Evolutionary conservation across 2,888 invertebrate species (phyloP).

Genomic region (Acrobeloides nanus): DNA sequence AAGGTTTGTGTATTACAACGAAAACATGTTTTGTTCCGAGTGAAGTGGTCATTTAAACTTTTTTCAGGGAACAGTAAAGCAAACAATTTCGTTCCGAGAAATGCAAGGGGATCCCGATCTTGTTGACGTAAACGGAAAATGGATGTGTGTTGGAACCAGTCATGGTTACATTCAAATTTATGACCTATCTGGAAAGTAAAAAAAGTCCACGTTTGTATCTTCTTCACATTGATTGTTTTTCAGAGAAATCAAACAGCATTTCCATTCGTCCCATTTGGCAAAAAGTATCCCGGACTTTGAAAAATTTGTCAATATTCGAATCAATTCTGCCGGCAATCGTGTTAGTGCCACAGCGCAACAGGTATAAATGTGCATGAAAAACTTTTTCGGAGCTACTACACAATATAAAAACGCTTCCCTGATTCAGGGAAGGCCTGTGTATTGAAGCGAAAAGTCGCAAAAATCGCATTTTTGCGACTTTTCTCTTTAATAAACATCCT

Average conservation of each 20-base stretch:
- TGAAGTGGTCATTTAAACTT: slow-evolving; percentile 6
- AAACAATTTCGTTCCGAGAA: slow-evolving; percentile 60
- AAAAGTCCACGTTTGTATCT: too few relatives aligned
- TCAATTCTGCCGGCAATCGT: slow-evolving; percentile 37
- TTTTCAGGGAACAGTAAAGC: slow-evolving; percentile 52
- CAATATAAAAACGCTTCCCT: too few relatives aligned
- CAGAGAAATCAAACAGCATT: slow-evolving; percentile 74
- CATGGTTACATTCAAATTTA: slow-evolving; percentile 81
- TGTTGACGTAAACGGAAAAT: slow-evolving; percentile 73
- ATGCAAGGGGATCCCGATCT: slow-evolving; percentile 79
- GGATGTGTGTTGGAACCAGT: slow-evolving; percentile 76
- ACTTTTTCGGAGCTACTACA: not conserved
- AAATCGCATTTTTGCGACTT: too few relatives aligned
- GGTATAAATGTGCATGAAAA: slow-evolving; percentile 63
- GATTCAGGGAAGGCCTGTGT: too few relatives aligned
- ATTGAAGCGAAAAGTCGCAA: too few relatives aligned
- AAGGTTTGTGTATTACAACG: too few relatives aligned
- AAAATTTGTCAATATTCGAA: slow-evolving; percentile 27
- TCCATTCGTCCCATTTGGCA: slow-evolving; percentile 52
- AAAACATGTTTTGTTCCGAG: not conserved
- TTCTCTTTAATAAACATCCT: too few relatives aligned
- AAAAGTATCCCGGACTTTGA: slow-evolving; percentile 31
- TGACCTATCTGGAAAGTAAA: slow-evolving; percentile 72
- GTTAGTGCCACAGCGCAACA: slow-evolving; percentile 62
- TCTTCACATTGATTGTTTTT: slow-evolving; percentile 3